Evolutionary conservation across 23 tunicate species (phyloP).

Genomic region (Ciona savignyi): DNA sequence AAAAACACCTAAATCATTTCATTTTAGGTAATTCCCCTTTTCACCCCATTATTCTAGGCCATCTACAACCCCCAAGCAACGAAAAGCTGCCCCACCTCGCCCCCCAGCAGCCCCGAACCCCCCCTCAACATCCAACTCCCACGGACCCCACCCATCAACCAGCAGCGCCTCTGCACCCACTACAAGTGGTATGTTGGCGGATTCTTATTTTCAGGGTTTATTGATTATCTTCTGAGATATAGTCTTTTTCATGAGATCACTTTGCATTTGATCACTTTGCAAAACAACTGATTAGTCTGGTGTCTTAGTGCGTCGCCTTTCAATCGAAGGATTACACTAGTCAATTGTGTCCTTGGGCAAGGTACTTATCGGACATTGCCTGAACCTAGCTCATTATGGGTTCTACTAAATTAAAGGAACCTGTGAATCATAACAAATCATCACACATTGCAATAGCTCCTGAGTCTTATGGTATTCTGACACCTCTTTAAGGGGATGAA

Average conservation of each 20-base stretch:
- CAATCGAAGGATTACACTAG: too few species aligned
- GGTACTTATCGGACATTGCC: too few species aligned
- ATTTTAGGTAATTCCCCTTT: neutral
- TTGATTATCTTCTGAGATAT: neutral
- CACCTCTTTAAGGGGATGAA: too few species aligned
- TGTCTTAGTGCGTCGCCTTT: too few species aligned
- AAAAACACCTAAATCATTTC: neutral
- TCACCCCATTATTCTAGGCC: neutral
- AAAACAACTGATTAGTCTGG: neutral
- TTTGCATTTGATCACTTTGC: neutral
- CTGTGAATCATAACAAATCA: too few species aligned
- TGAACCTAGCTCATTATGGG: neutral
- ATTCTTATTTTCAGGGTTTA: neutral
- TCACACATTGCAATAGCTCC: too few species aligned
- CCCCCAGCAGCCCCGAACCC: neutral
- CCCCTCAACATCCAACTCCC: neutral
- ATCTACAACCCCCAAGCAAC: neutral
- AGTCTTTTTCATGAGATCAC: neutral
- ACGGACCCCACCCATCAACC: neutral
- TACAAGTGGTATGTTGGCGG: too few species aligned
- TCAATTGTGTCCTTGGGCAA: too few species aligned
- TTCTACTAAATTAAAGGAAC: too few species aligned
- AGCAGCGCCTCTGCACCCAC: neutral
- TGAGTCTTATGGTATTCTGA: too few species aligned
- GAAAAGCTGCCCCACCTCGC: neutral